These are phyloP conservation scores for Erythrolamprus reginae DNA, from an alignment of 2,113 vertebrate species.

Conservation along the genomic window DNA sequence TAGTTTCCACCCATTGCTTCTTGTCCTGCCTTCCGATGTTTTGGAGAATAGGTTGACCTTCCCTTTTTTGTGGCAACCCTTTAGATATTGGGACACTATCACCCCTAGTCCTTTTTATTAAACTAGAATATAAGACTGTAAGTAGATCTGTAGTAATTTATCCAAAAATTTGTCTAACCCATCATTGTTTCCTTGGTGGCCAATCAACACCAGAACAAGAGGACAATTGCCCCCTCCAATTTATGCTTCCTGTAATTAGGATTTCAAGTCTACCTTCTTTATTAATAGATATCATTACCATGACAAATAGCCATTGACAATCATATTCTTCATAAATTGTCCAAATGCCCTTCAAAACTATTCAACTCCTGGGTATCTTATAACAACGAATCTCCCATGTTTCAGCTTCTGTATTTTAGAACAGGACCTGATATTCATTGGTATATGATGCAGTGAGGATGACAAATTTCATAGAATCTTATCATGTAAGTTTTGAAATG, in stretches of 20 bases:
- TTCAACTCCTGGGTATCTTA: not conserved
- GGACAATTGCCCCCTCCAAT: not conserved
- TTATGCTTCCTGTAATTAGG: not conserved
- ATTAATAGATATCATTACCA: not conserved
- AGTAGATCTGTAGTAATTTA: not conserved
- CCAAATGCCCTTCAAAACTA: not conserved
- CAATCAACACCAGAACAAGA: not conserved
- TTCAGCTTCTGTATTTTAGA: not conserved
- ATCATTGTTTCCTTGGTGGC: not conserved
- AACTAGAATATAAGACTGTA: not conserved
- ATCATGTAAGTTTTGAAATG: not conserved
- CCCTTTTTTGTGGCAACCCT: not conserved
- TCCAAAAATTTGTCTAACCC: not conserved
- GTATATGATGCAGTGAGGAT: not conserved
- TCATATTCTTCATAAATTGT: not conserved
- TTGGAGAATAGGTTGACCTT: not conserved
- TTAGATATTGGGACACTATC: not conserved
- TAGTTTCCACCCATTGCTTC: not conserved
- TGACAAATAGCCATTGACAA: not conserved
- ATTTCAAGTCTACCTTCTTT: not conserved
- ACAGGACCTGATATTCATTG: not conserved
- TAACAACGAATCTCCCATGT: not conserved
- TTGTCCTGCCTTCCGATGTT: not conserved
- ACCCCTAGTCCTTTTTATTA: not conserved
- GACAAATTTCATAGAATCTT: not conserved